These are phyloP conservation scores for Ichneumoninae sp. DNA, from an alignment of 2,888 invertebrate genomes.

Conservation along the genomic window DNA sequence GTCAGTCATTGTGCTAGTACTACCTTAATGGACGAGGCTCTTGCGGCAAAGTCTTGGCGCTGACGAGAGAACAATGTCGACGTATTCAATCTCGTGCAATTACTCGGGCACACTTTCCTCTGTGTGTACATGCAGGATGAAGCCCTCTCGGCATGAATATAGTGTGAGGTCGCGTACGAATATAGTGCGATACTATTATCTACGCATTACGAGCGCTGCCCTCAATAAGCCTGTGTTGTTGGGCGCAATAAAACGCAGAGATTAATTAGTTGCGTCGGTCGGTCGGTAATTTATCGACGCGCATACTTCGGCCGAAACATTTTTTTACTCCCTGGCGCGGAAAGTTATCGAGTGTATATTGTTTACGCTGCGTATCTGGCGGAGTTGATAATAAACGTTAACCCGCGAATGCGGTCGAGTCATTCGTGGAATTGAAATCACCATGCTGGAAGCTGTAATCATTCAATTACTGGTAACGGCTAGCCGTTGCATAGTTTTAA, in stretches of 20 bases:
- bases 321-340: neutral
- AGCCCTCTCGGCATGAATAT: conserved; percentile 11
- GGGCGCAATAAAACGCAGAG: conserved; percentile 44
- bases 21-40: neutral
- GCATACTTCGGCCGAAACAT: neutral
- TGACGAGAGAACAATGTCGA: conserved; percentile 9
- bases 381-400: neutral
- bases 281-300: conserved; percentile 43
- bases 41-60: neutral
- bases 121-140: neutral
- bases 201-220: conserved; percentile 57
- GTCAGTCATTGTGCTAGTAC: no score
- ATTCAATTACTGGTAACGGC: neutral
- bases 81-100: neutral
- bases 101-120: neutral
- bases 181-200: conserved; percentile 58
- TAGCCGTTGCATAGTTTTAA: neutral
- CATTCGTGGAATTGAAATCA: conserved; percentile 18
- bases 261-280: conserved; percentile 54
- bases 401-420: neutral
- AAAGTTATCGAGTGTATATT: neutral
- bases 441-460: neutral
- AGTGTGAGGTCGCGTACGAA: conserved; percentile 12
- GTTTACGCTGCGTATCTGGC: neutral
- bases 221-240: conserved; percentile 55